Percentiles rank a stretch among this genome's conserved stretches.
phyloP scores from a whole-genome alignment of 2,113 vertebrate species.

The Sardina pilchardus region DNA sequence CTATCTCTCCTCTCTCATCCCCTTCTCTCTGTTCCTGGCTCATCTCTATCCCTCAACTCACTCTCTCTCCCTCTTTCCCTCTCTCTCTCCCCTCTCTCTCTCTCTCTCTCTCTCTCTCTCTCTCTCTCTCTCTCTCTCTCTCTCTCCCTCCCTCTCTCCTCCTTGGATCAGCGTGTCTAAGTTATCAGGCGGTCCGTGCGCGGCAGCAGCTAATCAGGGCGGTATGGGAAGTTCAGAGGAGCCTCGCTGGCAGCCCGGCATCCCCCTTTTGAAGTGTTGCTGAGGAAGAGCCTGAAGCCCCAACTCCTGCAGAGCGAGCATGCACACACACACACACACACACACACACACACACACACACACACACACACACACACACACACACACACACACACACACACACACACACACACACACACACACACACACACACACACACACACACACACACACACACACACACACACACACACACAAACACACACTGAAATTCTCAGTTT shows the following conservation, averaged over 20 bases:
- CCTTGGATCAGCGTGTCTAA: conserved; percentile 7
- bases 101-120: neutral
- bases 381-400: too few species aligned
- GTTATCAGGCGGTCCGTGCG: neutral
- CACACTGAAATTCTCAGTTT: too few species aligned
- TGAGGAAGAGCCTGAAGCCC: conserved; percentile 29
- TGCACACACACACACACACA: neutral
- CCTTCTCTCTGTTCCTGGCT: neutral
- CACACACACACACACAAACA: neutral
- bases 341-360: neutral
- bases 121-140: neutral
- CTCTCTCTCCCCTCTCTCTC: neutral
- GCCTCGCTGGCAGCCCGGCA: conserved; percentile 7
- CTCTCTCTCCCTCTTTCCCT: neutral
- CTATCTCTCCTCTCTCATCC: neutral
- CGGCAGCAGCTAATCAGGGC: neutral
- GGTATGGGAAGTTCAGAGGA: neutral
- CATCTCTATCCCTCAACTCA: neutral
- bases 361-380: neutral
- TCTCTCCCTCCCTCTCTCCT: neutral
- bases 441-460: conserved; percentile 8
- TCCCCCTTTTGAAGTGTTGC: conserved; percentile 8
- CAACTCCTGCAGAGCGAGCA: neutral
- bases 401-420: neutral
- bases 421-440: neutral